A percentile compares a stretch with the other conserved stretches of the same genome.
Conservation (phyloP, 2,113 vertebrate species). For the Vanacampus margaritifer region DNA sequence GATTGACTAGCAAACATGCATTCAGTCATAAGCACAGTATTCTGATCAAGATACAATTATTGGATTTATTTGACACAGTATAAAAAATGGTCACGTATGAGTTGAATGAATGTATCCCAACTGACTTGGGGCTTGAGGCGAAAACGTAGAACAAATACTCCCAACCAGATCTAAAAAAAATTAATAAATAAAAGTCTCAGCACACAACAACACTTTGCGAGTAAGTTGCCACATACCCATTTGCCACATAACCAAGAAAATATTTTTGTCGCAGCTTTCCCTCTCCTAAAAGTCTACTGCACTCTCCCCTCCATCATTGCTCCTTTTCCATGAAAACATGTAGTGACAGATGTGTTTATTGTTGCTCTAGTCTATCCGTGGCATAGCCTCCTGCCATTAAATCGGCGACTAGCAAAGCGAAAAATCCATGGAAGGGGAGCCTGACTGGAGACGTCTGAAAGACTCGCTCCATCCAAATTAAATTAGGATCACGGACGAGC, state of each 20-base stretch:
- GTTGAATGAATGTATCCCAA: no score
- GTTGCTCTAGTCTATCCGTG: conserved; percentile 54
- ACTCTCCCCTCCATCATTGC: neutral
- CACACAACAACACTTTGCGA: no score
- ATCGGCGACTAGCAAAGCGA: conserved; percentile 41
- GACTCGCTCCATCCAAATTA: conserved; percentile 72
- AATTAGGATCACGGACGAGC: conserved; percentile 75
- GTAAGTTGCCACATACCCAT: no score
- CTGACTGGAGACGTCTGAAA: conserved; percentile 73
- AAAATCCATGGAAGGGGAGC: conserved; percentile 70
- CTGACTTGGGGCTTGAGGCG: no score
- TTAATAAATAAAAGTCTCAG: neutral
- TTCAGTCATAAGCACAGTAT: no score
- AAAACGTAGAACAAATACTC: no score
- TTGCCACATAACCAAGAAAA: neutral
- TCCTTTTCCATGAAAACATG: conserved; percentile 62
- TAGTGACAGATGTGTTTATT: conserved; percentile 68
- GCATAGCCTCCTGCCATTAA: conserved; percentile 67
- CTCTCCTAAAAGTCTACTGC: neutral
- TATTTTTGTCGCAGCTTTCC: neutral
- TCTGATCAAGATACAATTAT: no score
- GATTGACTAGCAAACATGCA: no score
- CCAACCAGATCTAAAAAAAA: neutral
- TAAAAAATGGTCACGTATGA: no score
- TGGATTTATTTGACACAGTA: no score